These are phyloP conservation scores for Microdon myrmicae DNA, from an alignment of 2,888 invertebrate species.

Conservation along the genomic window DNA sequence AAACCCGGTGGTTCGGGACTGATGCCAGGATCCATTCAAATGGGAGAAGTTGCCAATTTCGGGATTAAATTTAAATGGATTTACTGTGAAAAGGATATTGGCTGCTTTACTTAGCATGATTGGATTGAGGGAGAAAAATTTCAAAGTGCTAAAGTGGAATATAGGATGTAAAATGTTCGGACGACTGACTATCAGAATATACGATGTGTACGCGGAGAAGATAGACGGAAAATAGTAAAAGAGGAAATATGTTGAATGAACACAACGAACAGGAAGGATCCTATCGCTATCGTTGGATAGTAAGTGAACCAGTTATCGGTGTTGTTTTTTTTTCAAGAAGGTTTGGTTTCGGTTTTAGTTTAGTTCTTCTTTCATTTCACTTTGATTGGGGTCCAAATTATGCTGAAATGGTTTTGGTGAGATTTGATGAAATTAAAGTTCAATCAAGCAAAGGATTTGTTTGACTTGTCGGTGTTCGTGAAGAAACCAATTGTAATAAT, in stretches of 20 bases:
- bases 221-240: too few relatives aligned
- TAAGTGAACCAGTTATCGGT: too few relatives aligned
- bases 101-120: conserved; percentile 45
- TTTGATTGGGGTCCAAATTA: conserved; percentile 11
- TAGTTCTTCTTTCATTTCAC: neutral
- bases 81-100: conserved; percentile 42
- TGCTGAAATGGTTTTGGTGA: conserved; percentile 12
- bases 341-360: too few relatives aligned
- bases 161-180: conserved; percentile 16
- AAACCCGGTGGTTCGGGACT: neutral
- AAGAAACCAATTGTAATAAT: too few relatives aligned
- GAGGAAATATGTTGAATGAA: too few relatives aligned
- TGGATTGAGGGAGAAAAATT: conserved; percentile 27
- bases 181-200: too few relatives aligned
- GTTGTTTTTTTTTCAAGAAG: neutral
- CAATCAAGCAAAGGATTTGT: conserved; percentile 24
- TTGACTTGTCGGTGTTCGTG: too few relatives aligned
- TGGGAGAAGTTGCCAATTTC: conserved; percentile 46
- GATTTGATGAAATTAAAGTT: conserved; percentile 20
- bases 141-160: conserved; percentile 39
- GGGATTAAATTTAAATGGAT: conserved; percentile 49
- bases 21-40: conserved; percentile 27
- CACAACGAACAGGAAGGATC: too few relatives aligned
- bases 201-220: too few relatives aligned
- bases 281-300: too few relatives aligned